Evolutionary conservation across 2,113 vertebrate species (phyloP).

Genomic region (Monopterus albus): DNA sequence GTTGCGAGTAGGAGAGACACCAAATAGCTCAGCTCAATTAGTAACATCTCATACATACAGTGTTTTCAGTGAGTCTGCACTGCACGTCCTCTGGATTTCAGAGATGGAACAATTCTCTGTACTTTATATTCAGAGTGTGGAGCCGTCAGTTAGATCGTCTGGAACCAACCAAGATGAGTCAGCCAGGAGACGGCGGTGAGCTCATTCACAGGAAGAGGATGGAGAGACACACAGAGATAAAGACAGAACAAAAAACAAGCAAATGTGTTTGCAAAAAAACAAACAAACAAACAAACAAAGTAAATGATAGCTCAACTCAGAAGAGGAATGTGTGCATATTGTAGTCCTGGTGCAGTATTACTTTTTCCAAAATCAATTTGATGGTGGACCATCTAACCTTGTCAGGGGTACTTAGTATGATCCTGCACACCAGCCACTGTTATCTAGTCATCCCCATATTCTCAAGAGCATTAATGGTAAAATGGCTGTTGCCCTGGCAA

Average conservation of each 20-base stretch:
- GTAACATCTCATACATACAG: constrained; percentile 7
- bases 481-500: constrained; percentile 60
- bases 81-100: constrained; percentile 17
- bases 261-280: constrained; percentile 3
- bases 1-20: background rate
- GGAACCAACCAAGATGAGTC: constrained; percentile 40
- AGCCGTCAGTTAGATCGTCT: constrained; percentile 27
- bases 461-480: constrained; percentile 42
- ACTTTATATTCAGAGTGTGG: constrained; percentile 46
- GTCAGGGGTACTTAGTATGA: constrained; percentile 40
- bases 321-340: constrained; percentile 10
- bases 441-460: constrained; percentile 43
- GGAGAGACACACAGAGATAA: background rate
- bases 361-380: constrained; percentile 34
- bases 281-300: background rate
- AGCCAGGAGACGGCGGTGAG: constrained; percentile 37
- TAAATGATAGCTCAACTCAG: background rate
- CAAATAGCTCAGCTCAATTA: constrained; percentile 7
- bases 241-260: background rate
- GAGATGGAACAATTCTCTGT: constrained; percentile 40
- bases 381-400: constrained; percentile 15
- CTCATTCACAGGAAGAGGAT: constrained; percentile 31
- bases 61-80: constrained; percentile 16
- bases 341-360: constrained; percentile 21
- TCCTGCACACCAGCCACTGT: constrained; percentile 37